Evolutionary conservation across 2,113 vertebrate species (phyloP).

Genomic region (Cololabis saira): DNA sequence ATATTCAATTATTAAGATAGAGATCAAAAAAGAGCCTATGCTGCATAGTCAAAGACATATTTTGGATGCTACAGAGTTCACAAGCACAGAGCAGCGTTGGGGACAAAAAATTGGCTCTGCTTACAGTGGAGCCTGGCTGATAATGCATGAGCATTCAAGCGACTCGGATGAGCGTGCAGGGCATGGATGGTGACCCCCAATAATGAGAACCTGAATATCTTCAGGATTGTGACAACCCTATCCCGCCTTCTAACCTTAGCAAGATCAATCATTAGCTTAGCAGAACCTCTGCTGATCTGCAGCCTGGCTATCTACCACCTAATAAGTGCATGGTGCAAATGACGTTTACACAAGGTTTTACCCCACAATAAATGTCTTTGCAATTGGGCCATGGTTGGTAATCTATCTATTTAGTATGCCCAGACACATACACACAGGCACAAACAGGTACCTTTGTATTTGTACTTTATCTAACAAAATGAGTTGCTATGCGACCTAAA

Average conservation of each 20-base stretch:
- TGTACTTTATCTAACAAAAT: conserved; percentile 15
- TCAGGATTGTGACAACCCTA: conserved; percentile 63
- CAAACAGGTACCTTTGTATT: not conserved
- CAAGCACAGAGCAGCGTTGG: not conserved
- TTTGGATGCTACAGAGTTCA: conserved; percentile 16
- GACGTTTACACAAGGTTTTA: conserved; percentile 42
- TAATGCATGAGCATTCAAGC: conserved; percentile 67
- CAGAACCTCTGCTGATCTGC: conserved; percentile 51
- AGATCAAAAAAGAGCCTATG: not conserved
- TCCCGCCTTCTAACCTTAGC: conserved; percentile 57
- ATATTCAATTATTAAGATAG: conserved; percentile 5
- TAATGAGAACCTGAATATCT: conserved; percentile 73
- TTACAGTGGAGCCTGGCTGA: conserved; percentile 64
- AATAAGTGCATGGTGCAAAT: conserved; percentile 35
- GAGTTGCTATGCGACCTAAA: conserved; percentile 25
- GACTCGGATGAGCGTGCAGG: conserved; percentile 52
- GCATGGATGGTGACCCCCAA: conserved; percentile 56
- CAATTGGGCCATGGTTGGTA: conserved; percentile 4
- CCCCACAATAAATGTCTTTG: conserved; percentile 41
- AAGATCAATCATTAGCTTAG: conserved; percentile 65
- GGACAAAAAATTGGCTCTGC: conserved; percentile 40
- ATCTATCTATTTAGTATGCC: conserved; percentile 4
- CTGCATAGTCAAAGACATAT: not conserved
- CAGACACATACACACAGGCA: not conserved
- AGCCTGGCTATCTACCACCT: conserved; percentile 23